Conservation (phyloP, 2,113 vertebrate genomes). For the Plecotus auritus region DNA sequence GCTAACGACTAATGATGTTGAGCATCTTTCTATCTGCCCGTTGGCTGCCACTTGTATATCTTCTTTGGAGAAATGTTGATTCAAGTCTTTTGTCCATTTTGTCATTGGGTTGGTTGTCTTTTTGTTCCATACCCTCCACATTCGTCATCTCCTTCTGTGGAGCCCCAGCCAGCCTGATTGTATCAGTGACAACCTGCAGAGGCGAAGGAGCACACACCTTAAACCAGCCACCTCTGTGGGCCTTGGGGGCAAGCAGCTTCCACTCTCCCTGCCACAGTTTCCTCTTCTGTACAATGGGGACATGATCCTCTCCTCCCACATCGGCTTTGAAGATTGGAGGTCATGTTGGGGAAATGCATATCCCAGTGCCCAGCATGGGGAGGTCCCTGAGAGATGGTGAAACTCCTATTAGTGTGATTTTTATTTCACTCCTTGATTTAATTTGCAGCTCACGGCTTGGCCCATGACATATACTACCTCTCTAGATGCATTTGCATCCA, state of each 20-base stretch:
- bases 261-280: not conserved
- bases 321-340: not conserved
- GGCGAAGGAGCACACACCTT: not conserved
- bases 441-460: not conserved
- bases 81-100: not conserved
- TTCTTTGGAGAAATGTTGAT: not conserved
- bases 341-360: not conserved
- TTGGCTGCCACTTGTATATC: not conserved
- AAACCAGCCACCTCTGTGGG: not conserved
- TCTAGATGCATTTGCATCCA: not conserved
- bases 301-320: not conserved
- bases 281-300: not conserved
- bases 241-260: not conserved
- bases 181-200: not conserved
- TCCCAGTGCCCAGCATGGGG: no score
- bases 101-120: not conserved
- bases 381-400: not conserved
- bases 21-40: not conserved
- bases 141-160: not conserved
- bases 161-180: not conserved
- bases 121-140: not conserved
- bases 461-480: not conserved
- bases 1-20: not conserved
- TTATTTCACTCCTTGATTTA: not conserved
- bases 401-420: not conserved